phyloP scores from a whole-genome alignment of 2,888 invertebrate genomes.

The Tetramorium bicarinatum region DNA sequence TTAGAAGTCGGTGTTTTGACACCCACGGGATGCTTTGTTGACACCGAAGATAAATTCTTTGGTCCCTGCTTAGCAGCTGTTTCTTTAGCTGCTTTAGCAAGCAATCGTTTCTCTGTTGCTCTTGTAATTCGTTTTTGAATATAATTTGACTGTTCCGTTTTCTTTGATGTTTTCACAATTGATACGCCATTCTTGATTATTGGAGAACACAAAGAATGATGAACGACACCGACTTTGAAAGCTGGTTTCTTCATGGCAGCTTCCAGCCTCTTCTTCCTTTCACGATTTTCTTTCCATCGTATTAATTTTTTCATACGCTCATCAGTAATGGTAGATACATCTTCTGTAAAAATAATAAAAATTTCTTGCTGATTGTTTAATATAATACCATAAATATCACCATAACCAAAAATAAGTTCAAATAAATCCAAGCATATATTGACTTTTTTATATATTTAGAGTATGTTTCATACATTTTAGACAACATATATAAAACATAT shows the following conservation, averaged over 20 bases:
- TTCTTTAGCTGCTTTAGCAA: constrained; percentile 65
- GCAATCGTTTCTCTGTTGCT: constrained; percentile 81
- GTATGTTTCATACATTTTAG: too few species aligned
- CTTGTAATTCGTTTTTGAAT: constrained; percentile 76
- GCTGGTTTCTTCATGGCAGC: constrained; percentile 75
- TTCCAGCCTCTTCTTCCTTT: constrained; percentile 71
- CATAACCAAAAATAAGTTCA: too few species aligned
- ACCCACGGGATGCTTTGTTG: neutral
- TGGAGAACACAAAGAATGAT: constrained; percentile 79
- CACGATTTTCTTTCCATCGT: constrained; percentile 78
- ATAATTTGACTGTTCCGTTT: neutral
- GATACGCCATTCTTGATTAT: neutral
- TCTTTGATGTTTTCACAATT: neutral
- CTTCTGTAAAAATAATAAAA: constrained; percentile 19
- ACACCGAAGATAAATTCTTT: neutral
- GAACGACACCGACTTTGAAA: constrained; percentile 81
- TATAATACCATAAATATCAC: too few species aligned
- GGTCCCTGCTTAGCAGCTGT: neutral
- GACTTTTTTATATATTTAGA: too few species aligned
- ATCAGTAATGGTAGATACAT: constrained; percentile 1
- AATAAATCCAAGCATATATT: too few species aligned
- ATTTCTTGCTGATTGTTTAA: too few species aligned
- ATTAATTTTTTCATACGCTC: constrained; percentile 61
- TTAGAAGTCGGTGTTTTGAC: neutral
- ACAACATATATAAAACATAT: too few species aligned